A percentile compares a stretch with the other conserved stretches of the same genome.
phyloP scores from a whole-genome alignment of 2,888 invertebrate species.

The Cataglyphis albicans region DNA sequence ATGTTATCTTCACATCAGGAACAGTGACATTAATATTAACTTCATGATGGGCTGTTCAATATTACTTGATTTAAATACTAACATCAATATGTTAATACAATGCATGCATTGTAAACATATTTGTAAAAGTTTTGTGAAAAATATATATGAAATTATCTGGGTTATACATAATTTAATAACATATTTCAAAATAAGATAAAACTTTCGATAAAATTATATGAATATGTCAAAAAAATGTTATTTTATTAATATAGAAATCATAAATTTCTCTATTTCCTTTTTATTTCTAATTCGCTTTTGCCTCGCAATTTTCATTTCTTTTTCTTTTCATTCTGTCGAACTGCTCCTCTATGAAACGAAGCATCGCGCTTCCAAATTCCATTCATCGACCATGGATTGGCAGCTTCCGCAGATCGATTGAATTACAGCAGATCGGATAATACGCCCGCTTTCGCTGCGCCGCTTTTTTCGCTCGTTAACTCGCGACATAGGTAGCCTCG shows the following conservation, averaged over 20 bases:
- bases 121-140: not conserved
- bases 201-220: not conserved
- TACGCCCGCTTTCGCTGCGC: not conserved
- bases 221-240: no score
- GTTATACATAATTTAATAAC: not conserved
- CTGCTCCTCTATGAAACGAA: not conserved
- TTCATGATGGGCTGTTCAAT: conserved; percentile 4
- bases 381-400: not conserved
- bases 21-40: conserved; percentile 45
- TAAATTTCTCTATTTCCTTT: not conserved
- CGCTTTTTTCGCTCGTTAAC: conserved; percentile 35
- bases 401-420: conserved; percentile 4
- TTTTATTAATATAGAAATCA: not conserved
- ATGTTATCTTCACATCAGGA: conserved; percentile 46
- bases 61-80: conserved; percentile 23
- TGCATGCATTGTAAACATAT: not conserved
- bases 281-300: not conserved
- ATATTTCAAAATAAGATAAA: not conserved
- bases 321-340: not conserved
- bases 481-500: conserved; percentile 22
- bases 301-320: not conserved
- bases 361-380: not conserved
- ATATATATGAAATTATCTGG: not conserved
- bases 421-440: conserved; percentile 1
- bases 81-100: not conserved